Evolutionary conservation across 2,888 invertebrate species (phyloP), one percentile per base, ranked within the genome.

Genomic region (Caradrina kadenii): DNA sequence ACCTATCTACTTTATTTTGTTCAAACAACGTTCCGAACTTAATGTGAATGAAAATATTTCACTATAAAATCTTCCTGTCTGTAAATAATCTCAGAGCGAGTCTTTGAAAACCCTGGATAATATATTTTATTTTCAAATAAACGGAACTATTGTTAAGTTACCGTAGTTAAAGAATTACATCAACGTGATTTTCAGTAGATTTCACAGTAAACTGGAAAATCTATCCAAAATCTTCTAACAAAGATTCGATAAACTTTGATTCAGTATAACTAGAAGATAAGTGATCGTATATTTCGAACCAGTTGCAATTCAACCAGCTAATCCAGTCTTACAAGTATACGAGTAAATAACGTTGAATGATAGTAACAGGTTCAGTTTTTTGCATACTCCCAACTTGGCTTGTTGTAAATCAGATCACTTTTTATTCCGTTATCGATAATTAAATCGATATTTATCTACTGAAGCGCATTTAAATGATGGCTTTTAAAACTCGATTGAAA

Each of bases 341-440:
- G 7, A 35, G 35, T 49, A 81, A 74, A 80, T 80, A 82, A 69
- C 61, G 21, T 75, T 78, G 80, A 82, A 82, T 82, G 73, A 69
- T 75, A 65, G 63, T 63, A 73, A 42, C 82, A 64, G 69, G 65
- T 81, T 70, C 42, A 35, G 64, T 71, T 74, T 39, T 70, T 82
- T 73, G 63, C 73, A 71, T 65, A 73, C 52, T 58, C 48, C 49
- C 56, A 53, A 53, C 48, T 60, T 52, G 45, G 35, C 26, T 60
- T 48, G 45, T 53, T 65, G 70, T 76, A 79, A 71, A 79, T 81
- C 63, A 73, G 73, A 70, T 54, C 61, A 66, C n/a, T 76, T 77
- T 72, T 63, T 72, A 17, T 53, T 55, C 61, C 64, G 56, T 70
- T 73, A 73, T 80, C 70, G 54, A 72, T 82, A 62, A 62, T 82